Percentiles rank a stretch among this genome's conserved stretches.
phyloP scores from a whole-genome alignment of 2,113 vertebrate species.

The Ovis canadensis region DNA sequence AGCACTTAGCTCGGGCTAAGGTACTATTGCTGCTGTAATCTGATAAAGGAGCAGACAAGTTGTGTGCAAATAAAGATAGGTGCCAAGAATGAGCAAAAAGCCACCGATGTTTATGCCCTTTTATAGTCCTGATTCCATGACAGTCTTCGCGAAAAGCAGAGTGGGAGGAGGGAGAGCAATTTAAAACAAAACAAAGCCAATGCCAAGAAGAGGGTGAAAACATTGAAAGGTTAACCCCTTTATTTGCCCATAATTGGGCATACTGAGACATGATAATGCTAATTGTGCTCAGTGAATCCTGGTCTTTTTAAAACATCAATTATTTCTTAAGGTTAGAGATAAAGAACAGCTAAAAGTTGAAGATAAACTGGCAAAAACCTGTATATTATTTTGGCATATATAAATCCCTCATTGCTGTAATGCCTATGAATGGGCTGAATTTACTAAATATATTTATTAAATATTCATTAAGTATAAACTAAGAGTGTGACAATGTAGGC shows the following conservation, averaged over 20 bases:
- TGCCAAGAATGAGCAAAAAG: constrained; percentile 69
- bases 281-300: neutral
- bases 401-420: neutral
- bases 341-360: neutral
- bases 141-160: constrained; percentile 19
- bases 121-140: constrained; percentile 65
- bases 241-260: neutral
- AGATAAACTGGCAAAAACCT: neutral
- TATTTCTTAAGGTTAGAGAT: neutral
- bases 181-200: constrained; percentile 41
- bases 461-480: neutral
- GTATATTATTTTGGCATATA: neutral
- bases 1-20: constrained; percentile 43
- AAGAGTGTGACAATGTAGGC: neutral
- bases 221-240: neutral
- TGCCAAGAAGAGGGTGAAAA: constrained; percentile 4
- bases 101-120: constrained; percentile 66
- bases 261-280: neutral
- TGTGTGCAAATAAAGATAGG: constrained; percentile 59
- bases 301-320: neutral
- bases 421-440: neutral
- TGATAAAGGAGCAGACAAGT: constrained; percentile 57
- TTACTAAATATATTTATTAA: neutral
- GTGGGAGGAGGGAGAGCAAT: neutral
- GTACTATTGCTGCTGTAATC: constrained; percentile 40